Percentiles rank a stretch among this genome's conserved stretches.
phyloP scores from a whole-genome alignment of 2,113 vertebrate species.

The Euleptes europaea region DNA sequence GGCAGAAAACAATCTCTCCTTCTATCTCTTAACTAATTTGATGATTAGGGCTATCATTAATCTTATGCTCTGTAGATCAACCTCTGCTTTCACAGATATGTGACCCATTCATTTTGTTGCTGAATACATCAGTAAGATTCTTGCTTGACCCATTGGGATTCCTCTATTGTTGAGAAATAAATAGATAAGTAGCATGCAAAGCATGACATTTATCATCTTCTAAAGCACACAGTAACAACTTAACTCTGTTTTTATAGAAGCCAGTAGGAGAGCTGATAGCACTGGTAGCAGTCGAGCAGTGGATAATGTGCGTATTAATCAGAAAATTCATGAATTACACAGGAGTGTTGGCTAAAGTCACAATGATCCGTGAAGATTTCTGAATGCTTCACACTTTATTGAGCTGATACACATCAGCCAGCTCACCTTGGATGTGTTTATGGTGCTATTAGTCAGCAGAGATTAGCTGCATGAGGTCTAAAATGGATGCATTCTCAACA shows the following conservation, averaged over 20 bases:
- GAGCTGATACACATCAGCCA: neutral
- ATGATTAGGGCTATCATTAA: neutral
- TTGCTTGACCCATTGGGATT: neutral
- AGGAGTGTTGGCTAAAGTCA: neutral
- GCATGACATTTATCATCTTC: constrained; percentile 14
- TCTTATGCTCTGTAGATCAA: neutral
- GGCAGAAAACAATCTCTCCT: neutral
- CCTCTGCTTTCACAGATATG: constrained; percentile 6
- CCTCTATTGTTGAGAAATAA: constrained; percentile 15
- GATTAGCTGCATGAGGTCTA: neutral
- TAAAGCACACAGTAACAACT: neutral
- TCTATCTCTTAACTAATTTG: constrained; percentile 8
- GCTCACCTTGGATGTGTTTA: neutral
- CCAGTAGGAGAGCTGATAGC: neutral
- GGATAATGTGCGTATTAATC: constrained; percentile 16
- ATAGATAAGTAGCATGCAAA: constrained; percentile 12
- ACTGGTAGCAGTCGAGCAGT: neutral
- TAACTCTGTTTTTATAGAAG: constrained; percentile 17
- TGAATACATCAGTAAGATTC: neutral
- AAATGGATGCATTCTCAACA: neutral
- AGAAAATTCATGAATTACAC: constrained; percentile 13
- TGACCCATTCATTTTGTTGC: neutral
- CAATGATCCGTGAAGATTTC: neutral
- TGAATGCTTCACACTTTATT: constrained; percentile 3
- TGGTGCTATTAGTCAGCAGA: neutral